phyloP scores from a whole-genome alignment of 2,888 invertebrate genomes.

The Slavum lentiscoides region DNA sequence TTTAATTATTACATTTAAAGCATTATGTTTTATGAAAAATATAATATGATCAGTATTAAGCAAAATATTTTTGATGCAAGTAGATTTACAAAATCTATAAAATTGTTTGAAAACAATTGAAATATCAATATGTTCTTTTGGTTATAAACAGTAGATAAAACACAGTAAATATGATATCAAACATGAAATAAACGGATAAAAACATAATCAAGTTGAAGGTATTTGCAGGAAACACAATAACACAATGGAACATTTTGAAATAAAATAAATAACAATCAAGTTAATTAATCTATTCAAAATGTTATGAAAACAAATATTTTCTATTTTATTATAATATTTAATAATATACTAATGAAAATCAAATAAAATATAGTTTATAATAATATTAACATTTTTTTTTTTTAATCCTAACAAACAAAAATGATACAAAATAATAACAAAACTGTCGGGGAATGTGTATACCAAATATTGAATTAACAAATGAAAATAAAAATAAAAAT shows the following conservation, averaged over 20 bases:
- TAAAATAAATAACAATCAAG: neutral
- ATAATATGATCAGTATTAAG: neutral
- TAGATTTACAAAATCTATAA: neutral
- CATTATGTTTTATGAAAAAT: neutral
- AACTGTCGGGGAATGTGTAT: neutral
- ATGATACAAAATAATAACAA: neutral
- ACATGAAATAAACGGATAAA: neutral
- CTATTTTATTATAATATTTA: neutral
- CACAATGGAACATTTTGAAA: neutral
- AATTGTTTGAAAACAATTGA: neutral
- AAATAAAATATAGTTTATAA: neutral
- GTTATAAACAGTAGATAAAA: neutral
- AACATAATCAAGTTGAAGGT: neutral
- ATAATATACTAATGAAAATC: neutral
- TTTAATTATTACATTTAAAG: neutral
- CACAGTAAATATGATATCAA: neutral
- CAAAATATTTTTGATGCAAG: neutral
- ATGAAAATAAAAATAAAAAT: too few relatives aligned
- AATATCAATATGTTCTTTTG: neutral
- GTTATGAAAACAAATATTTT: neutral
- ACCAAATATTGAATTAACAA: neutral
- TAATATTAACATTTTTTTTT: neutral
- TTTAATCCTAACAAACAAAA: neutral
- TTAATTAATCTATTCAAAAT: neutral
- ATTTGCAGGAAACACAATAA: neutral